Base-by-base conservation (phyloP, 2,113 vertebrate genomes). In the Synchiropus splendidus region DNA sequence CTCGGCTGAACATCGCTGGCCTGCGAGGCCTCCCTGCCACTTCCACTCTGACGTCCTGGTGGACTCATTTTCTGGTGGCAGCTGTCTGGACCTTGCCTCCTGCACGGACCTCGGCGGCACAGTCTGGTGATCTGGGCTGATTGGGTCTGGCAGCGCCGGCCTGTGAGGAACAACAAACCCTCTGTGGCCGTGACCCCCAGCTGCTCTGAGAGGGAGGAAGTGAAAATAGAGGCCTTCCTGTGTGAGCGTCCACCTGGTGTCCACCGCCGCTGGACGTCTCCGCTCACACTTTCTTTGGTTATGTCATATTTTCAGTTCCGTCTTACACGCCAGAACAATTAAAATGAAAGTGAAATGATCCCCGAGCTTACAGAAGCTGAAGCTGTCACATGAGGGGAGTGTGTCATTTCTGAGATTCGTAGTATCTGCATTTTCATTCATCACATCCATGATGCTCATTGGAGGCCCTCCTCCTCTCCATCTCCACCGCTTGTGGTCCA, bases 11-110 rank as follows among this genome's bases (percentile, higher is more conserved):
- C n/a, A n/a, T n/a, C 1, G 12, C 50, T 0, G 31, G 32, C 31
- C 8, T 12, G 37, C 10, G 30, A 6, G 18, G 17, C 18, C 31
- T 33, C 33, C 33, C 32, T 36, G 21, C 12, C 9, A 1, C 42
- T 38, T 42, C 33, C 49, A 31, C 6, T 1, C 10, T 5, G 17
- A 38, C 32, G 12, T 18, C 27, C 39, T 18, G 12, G 21, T 12
- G 10, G 57, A 48, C 53, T 70, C 61, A 36, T 61, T 65, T 54
- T 31, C 45, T 51, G 6, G 1, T 9, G 5, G 27, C 53, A 27
- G 53, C 46, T 14, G 39, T 45, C 38, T 52, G 18, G 50, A 54
- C 53, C 53, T 54, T 14, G 6, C 45, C 38, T 48, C 59, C 18
- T 16, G 39, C 2, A 11, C 5, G 27, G 52, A 54, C 63, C 31